Conservation (phyloP, 2,113 vertebrate species). For the Petroica traversi region DNA sequence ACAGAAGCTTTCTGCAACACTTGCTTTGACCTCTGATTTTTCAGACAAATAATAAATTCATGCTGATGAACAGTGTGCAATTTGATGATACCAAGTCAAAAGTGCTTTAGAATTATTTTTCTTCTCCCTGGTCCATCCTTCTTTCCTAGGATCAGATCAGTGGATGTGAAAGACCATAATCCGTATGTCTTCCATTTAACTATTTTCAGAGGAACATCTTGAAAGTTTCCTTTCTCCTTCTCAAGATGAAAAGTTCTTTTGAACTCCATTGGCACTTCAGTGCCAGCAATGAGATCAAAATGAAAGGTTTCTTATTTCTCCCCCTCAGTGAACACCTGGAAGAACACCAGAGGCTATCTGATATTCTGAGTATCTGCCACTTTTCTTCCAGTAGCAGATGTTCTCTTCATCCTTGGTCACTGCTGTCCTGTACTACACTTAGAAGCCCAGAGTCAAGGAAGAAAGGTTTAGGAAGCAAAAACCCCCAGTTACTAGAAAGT, state of each 20-base stretch:
- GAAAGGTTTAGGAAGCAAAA: too few species aligned
- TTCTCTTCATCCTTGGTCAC: not conserved
- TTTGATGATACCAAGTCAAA: not conserved
- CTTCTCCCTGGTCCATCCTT: not conserved
- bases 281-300: not conserved
- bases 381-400: not conserved
- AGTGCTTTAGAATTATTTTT: not conserved
- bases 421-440: not conserved
- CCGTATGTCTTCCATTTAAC: not conserved
- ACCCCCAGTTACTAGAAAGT: too few species aligned
- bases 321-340: not conserved
- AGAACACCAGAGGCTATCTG: not conserved
- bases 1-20: not conserved
- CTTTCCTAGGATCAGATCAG: not conserved
- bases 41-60: not conserved
- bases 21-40: not conserved
- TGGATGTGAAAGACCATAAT: not conserved
- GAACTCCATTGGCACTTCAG: not conserved
- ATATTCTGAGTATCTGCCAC: not conserved
- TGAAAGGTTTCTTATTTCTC: not conserved
- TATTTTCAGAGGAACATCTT: conserved; percentile 5
- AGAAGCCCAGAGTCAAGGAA: not conserved
- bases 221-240: not conserved
- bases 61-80: not conserved
- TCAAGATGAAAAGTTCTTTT: conserved; percentile 25